phyloP scores from a whole-genome alignment of 2,888 invertebrate species.

The Eucriotettix oculatus region DNA sequence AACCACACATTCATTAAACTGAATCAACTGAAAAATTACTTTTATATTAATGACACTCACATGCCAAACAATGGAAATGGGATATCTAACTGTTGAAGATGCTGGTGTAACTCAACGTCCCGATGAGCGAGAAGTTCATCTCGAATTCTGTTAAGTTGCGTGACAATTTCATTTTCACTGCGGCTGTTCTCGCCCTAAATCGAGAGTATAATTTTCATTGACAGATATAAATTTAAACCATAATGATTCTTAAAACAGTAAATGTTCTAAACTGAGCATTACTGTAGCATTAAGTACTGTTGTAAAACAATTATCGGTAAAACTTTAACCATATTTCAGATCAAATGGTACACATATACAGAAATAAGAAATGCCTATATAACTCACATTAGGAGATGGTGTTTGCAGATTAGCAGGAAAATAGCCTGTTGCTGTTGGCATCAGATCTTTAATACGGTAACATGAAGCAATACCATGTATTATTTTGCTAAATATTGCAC shows the following conservation, averaged over 20 bases:
- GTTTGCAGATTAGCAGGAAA: constrained; percentile 21
- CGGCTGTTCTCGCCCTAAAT: too few relatives aligned
- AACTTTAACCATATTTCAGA: too few relatives aligned
- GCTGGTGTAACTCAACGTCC: constrained; percentile 43
- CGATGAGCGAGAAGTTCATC: constrained; percentile 46
- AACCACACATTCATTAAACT: neutral
- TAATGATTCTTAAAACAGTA: too few relatives aligned
- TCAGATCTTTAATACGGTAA: constrained; percentile 40
- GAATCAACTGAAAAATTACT: neutral
- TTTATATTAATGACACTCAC: constrained; percentile 32
- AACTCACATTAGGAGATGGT: constrained; percentile 5
- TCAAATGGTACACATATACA: neutral
- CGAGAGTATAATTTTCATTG: too few relatives aligned
- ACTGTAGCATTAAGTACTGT: too few relatives aligned
- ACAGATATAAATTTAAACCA: too few relatives aligned
- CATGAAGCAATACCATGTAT: constrained; percentile 46
- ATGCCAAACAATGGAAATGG: constrained; percentile 76
- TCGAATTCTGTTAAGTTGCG: constrained; percentile 38
- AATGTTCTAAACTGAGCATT: too few relatives aligned
- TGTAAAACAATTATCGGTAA: too few relatives aligned
- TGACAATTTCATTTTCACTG: constrained; percentile 38
- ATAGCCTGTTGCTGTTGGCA: constrained; percentile 32
- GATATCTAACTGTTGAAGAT: constrained; percentile 54
- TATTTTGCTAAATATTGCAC: constrained; percentile 38
- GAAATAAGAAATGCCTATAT: neutral